Percentiles rank a stretch among this genome's conserved stretches.
Conservation (phyloP, 2,888 invertebrate species). For the Oscheius sp. region DNA sequence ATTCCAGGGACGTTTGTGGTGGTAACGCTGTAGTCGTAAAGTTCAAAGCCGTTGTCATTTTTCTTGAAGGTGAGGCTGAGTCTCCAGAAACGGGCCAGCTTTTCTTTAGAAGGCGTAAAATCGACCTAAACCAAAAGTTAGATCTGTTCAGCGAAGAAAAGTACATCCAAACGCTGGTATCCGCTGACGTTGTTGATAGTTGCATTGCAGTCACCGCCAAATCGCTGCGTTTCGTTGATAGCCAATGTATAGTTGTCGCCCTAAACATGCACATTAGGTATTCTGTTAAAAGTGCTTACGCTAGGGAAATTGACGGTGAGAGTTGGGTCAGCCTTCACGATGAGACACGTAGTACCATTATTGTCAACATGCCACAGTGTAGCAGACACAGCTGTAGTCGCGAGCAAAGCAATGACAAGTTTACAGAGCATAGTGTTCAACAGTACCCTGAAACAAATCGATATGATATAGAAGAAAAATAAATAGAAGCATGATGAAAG, state of each 20-base stretch:
- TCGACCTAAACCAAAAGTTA: conserved; percentile 40
- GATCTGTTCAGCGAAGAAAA: not conserved
- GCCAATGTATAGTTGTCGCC: conserved; percentile 39
- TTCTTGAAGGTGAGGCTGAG: conserved; percentile 49
- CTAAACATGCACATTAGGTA: not conserved
- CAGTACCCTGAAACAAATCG: too few relatives aligned
- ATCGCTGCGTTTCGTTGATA: conserved; percentile 40
- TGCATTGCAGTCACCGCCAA: conserved; percentile 48
- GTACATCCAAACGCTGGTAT: conserved; percentile 52
- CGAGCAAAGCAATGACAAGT: not conserved
- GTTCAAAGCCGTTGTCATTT: conserved; percentile 19
- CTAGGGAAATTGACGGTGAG: conserved; percentile 42
- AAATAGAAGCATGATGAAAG: too few relatives aligned
- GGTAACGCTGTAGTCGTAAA: conserved; percentile 55
- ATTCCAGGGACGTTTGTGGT: conserved; percentile 43
- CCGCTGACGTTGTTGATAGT: conserved; percentile 37
- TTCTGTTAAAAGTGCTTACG: not conserved
- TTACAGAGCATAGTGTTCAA: not conserved
- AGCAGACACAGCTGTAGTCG: not conserved
- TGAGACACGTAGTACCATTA: conserved; percentile 49
- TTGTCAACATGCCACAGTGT: conserved; percentile 5
- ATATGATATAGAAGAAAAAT: too few relatives aligned
- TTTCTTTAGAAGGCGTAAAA: conserved; percentile 51
- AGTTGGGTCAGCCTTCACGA: conserved; percentile 52
- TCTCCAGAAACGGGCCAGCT: conserved; percentile 43